These are phyloP conservation scores for Anas georgica DNA, from an alignment of 2,797 vertebrate species.

Conservation along the genomic window DNA sequence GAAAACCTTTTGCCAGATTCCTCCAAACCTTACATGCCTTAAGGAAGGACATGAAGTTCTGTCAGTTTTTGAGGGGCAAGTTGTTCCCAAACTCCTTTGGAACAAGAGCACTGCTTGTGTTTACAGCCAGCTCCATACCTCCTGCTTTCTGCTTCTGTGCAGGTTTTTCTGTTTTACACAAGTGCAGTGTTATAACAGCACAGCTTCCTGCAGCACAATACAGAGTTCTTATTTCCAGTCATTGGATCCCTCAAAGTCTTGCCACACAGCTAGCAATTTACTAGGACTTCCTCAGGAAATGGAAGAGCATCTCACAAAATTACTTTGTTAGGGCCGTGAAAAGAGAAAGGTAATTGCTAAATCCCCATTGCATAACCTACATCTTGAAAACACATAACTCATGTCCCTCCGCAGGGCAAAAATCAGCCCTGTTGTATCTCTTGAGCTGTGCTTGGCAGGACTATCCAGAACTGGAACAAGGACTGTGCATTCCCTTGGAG, in stretches of 20 bases:
- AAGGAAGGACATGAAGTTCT: background rate
- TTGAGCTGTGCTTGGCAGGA: background rate
- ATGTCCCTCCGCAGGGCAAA: background rate
- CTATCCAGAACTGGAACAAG: background rate
- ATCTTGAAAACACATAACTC: background rate
- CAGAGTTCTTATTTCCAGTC: background rate
- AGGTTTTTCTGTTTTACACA: background rate
- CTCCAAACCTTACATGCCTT: background rate
- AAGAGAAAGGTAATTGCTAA: background rate
- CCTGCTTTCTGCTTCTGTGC: background rate
- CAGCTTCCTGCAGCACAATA: background rate
- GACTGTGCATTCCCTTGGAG: background rate
- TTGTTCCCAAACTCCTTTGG: background rate
- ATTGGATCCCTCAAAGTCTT: background rate
- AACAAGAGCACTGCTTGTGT: background rate
- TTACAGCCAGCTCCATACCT: background rate
- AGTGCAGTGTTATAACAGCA: background rate
- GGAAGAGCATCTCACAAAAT: background rate
- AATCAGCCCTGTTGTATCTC: background rate
- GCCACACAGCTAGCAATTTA: background rate
- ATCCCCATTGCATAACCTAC: background rate
- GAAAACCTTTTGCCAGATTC: background rate
- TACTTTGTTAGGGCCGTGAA: background rate
- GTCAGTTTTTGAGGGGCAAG: background rate
- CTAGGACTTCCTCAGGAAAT: slow-evolving; percentile 4